Evolutionary conservation across 2,888 invertebrate species (phyloP).

Genomic region (Leptodirus hochenwartii): DNA sequence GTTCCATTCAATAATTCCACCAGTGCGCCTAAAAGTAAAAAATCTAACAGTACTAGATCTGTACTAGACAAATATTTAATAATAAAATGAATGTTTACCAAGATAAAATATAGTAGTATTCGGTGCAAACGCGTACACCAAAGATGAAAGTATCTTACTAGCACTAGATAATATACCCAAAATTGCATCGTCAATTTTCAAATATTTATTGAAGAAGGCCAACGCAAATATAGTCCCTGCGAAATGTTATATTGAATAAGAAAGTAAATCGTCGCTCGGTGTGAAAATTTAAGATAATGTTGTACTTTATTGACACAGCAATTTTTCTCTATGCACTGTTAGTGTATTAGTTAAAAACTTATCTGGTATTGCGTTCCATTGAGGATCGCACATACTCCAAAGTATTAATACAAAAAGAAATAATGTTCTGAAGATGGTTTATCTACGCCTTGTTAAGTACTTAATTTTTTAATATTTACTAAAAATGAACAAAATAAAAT

Average conservation of each 20-base stretch:
- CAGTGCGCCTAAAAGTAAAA: conserved; percentile 27
- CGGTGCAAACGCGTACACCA: conserved; percentile 63
- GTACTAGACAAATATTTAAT: conserved; percentile 10
- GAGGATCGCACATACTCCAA: too few relatives aligned
- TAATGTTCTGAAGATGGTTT: too few relatives aligned
- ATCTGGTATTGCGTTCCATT: too few relatives aligned
- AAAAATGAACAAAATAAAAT: too few relatives aligned
- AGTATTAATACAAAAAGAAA: too few relatives aligned
- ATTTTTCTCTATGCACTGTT: too few relatives aligned
- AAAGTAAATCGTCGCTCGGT: too few relatives aligned
- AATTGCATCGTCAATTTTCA: conserved; percentile 63
- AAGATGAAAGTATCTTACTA: conserved; percentile 60
- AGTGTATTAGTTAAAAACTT: too few relatives aligned
- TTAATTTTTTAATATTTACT: too few relatives aligned
- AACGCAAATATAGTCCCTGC: conserved; percentile 60
- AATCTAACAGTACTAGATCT: neutral
- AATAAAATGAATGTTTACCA: conserved; percentile 32
- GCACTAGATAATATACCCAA: conserved; percentile 63
- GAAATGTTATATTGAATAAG: conserved; percentile 10
- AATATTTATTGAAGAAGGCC: conserved; percentile 54
- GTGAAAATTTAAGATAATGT: too few relatives aligned
- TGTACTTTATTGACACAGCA: too few relatives aligned
- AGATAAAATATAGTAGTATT: conserved; percentile 59
- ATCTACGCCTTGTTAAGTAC: too few relatives aligned
- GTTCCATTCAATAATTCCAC: conserved; percentile 30